A percentile compares a stretch with the other conserved stretches of the same genome.
phyloP scores from a whole-genome alignment of 2,797 vertebrate genomes.

The Chelidonichthys spinosus region DNA sequence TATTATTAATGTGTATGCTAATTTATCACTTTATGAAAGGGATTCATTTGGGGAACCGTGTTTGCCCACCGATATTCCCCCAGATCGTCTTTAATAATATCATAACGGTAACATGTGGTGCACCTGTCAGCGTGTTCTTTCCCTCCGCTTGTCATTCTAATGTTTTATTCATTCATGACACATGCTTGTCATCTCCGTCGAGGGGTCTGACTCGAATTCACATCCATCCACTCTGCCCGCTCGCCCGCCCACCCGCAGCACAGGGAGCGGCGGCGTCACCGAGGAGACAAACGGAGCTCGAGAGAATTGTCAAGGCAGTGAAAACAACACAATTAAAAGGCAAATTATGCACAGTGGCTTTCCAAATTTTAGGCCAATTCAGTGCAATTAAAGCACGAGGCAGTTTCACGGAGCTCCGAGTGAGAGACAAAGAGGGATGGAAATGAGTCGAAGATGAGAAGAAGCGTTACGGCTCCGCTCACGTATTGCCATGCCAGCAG shows the following conservation, averaged over 20 bases:
- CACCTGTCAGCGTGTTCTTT: slow-evolving; percentile 22
- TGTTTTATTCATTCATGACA: slow-evolving; percentile 50
- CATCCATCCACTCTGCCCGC: not conserved
- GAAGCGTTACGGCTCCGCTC: slow-evolving; percentile 27
- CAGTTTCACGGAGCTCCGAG: not conserved
- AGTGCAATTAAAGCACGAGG: slow-evolving; percentile 11
- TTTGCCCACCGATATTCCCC: slow-evolving; percentile 15
- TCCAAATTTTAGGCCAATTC: slow-evolving; percentile 2
- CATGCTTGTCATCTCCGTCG: slow-evolving; percentile 18
- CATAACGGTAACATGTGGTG: slow-evolving; percentile 18
- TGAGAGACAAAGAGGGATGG: not conserved
- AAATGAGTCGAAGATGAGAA: slow-evolving; percentile 11
- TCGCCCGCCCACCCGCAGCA: not conserved
- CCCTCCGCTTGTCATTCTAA: slow-evolving; percentile 12
- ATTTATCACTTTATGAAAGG: slow-evolving; percentile 42
- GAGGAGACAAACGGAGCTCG: slow-evolving; percentile 9
- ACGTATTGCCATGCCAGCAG: slow-evolving; percentile 17
- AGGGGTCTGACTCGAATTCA: slow-evolving; percentile 27
- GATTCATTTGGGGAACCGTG: slow-evolving; percentile 31
- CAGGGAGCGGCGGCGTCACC: not conserved
- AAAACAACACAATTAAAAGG: slow-evolving; percentile 23
- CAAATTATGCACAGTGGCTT: slow-evolving; percentile 17
- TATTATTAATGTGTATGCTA: slow-evolving; percentile 46
- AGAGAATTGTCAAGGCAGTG: slow-evolving; percentile 7
- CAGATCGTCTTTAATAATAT: slow-evolving; percentile 46